Conservation (phyloP, 1,140 invertebrate species). For the Acyrthosiphon pisum region DNA sequence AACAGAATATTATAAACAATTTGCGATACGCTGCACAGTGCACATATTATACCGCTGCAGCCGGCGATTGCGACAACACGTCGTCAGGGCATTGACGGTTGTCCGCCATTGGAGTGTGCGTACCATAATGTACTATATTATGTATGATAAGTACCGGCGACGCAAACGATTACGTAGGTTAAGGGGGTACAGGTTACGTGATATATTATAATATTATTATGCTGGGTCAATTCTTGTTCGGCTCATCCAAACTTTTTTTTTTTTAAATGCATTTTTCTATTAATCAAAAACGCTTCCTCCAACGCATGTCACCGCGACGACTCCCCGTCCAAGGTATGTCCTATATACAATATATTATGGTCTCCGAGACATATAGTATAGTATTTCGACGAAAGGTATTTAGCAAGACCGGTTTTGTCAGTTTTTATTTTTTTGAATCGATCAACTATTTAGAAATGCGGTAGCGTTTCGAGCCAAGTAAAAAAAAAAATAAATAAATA, state of each 20-base stretch:
- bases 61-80: background rate
- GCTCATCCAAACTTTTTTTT: background rate
- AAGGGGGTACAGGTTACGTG: background rate
- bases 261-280: background rate
- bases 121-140: background rate
- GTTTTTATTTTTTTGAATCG: constrained; percentile 9
- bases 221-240: background rate
- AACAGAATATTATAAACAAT: background rate
- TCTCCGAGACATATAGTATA: background rate
- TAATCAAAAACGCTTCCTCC: background rate
- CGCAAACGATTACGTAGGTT: too few relatives aligned
- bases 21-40: background rate
- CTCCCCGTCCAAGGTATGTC: background rate
- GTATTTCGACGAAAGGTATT: constrained; percentile 23
- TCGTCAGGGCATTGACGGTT: background rate
- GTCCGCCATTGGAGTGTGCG: background rate
- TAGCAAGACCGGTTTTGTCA: constrained; percentile 16
- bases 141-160: background rate
- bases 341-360: background rate
- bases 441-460: constrained; percentile 54
- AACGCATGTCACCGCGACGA: background rate
- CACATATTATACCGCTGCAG: background rate
- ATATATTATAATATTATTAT: background rate
- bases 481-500: background rate
- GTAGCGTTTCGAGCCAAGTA: constrained; percentile 27